Percentiles rank a stretch among this genome's conserved stretches.
phyloP scores from a whole-genome alignment of 1,140 invertebrate species.

The Rhopalosiphum maidis region DNA sequence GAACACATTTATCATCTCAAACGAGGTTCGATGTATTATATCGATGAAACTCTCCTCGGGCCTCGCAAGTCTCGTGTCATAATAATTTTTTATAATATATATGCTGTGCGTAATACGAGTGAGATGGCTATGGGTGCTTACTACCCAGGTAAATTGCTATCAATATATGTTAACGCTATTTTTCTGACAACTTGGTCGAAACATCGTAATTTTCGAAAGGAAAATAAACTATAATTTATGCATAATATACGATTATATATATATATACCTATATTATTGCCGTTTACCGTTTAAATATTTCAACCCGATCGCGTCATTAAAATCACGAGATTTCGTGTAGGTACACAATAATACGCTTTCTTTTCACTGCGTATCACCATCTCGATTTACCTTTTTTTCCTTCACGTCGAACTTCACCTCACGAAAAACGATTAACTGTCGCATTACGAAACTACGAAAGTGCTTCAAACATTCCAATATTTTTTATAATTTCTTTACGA shows the following conservation, averaged over 20 bases:
- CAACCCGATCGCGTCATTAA: background rate
- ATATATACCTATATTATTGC: background rate
- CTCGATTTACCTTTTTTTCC: background rate
- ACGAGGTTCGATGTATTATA: background rate
- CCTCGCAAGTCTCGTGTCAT: background rate
- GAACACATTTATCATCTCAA: background rate
- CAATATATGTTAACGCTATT: background rate
- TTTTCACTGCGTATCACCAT: background rate
- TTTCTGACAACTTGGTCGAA: background rate
- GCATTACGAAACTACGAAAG: background rate
- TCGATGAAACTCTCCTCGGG: conserved; percentile 10
- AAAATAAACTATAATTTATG: background rate
- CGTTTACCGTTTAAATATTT: conserved; percentile 9
- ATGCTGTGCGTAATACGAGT: background rate
- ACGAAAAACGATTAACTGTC: conserved; percentile 7
- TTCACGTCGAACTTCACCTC: background rate
- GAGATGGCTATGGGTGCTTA: background rate
- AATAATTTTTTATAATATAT: background rate
- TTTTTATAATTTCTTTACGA: background rate
- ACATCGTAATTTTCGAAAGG: background rate
- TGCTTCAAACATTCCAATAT: background rate
- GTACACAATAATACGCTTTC: conserved; percentile 22
- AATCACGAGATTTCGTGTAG: background rate
- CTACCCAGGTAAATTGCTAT: background rate
- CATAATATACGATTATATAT: background rate